A percentile compares a stretch with the other conserved stretches of the same genome.
phyloP scores from a whole-genome alignment of 2,113 vertebrate species.

The Hemiscyllium ocellatum region DNA sequence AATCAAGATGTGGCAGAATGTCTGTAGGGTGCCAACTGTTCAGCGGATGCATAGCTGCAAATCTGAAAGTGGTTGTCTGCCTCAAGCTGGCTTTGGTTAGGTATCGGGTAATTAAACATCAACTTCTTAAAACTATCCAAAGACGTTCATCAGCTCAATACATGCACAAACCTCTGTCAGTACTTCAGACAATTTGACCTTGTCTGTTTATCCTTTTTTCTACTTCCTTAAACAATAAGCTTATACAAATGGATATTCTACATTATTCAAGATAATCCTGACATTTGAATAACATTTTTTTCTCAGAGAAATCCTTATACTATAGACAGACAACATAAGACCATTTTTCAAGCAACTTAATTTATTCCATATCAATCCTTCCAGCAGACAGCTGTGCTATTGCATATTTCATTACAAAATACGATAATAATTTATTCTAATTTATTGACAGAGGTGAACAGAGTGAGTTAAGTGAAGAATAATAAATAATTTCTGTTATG shows the following conservation, averaged over 20 bases:
- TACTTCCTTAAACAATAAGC: neutral
- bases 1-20: neutral
- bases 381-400: neutral
- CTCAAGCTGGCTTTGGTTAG: neutral
- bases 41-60: neutral
- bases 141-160: neutral
- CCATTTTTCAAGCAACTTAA: neutral
- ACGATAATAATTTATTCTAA: neutral
- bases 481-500: neutral
- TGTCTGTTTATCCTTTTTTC: no score
- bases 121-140: neutral
- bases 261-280: neutral
- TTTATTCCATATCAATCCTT: constrained; percentile 10
- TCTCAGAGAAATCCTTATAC: neutral
- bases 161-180: neutral
- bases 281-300: neutral
- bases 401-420: neutral
- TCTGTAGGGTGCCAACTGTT: neutral
- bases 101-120: neutral
- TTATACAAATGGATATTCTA: neutral
- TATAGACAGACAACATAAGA: neutral
- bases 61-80: neutral
- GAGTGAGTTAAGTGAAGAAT: neutral
- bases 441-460: neutral
- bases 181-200: neutral